These are phyloP conservation scores for Sisyra nigra DNA, from an alignment of 2,888 invertebrate species.

Conservation along the genomic window DNA sequence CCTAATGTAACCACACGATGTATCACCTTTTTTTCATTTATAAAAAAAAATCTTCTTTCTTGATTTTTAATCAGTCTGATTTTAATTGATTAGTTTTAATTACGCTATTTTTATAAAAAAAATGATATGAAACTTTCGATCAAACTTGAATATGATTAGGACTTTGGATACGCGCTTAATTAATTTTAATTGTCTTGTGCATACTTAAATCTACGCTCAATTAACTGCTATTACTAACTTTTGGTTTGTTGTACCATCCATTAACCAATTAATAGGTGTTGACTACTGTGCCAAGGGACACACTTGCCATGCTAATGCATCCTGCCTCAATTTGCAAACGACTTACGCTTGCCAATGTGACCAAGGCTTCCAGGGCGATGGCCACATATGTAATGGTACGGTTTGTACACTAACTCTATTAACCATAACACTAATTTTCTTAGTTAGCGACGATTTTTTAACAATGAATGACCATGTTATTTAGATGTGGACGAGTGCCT, in stretches of 20 bases:
- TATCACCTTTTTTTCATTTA: too few relatives aligned
- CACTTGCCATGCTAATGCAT: constrained; percentile 78
- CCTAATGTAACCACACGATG: too few relatives aligned
- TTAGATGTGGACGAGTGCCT: constrained; percentile 77
- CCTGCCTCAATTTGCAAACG: constrained; percentile 81
- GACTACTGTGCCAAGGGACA: constrained; percentile 82
- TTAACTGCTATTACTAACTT: constrained; percentile 3
- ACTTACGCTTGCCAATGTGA: constrained; percentile 84
- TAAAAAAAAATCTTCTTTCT: too few relatives aligned
- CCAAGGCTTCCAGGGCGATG: constrained; percentile 79
- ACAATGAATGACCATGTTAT: constrained; percentile 14
- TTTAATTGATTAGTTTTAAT: too few relatives aligned
- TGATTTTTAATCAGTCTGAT: too few relatives aligned
- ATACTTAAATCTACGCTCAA: neutral
- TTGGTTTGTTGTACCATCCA: neutral
- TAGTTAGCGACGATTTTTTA: too few relatives aligned
- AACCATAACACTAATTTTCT: too few relatives aligned
- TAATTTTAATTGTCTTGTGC: neutral
- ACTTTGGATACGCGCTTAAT: neutral
- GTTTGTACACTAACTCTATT: constrained; percentile 8
- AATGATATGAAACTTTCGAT: too few relatives aligned
- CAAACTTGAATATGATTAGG: neutral
- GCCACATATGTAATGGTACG: constrained; percentile 58
- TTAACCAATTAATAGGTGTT: constrained; percentile 39
- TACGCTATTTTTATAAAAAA: too few relatives aligned